phyloP scores from a whole-genome alignment of 2,113 vertebrate genomes.

The Oryzias woworae region DNA sequence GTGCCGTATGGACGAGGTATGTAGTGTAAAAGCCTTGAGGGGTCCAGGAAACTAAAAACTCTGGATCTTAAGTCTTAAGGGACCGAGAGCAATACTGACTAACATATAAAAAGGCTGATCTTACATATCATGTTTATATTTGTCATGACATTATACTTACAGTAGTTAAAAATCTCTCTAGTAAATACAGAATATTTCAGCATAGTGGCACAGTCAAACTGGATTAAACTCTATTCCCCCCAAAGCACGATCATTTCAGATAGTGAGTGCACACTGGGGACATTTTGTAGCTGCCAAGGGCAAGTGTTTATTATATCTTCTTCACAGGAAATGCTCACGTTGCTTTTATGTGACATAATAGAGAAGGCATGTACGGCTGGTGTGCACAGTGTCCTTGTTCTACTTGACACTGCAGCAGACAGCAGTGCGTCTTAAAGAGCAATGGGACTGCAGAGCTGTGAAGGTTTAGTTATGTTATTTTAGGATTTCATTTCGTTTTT shows the following conservation, averaged over 20 bases:
- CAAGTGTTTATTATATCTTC: slow-evolving; percentile 40
- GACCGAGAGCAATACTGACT: no score
- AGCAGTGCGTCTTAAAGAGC: slow-evolving; percentile 13
- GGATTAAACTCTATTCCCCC: slow-evolving; percentile 17
- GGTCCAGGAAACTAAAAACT: no score
- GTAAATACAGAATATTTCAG: slow-evolving; percentile 9
- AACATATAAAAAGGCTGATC: no score
- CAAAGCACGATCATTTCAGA: slow-evolving; percentile 18
- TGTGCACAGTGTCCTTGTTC: slow-evolving; percentile 45
- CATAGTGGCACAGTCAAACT: slow-evolving; percentile 11
- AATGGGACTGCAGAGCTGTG: slow-evolving; percentile 1
- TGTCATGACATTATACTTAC: neutral
- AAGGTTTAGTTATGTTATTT: neutral
- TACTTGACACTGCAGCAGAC: slow-evolving; percentile 48
- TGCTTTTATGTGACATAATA: slow-evolving; percentile 42
- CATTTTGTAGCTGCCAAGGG: slow-evolving; percentile 48
- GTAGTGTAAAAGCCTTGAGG: no score
- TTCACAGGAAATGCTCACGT: slow-evolving; percentile 22
- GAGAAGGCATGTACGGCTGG: slow-evolving; percentile 44
- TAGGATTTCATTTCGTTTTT: no score
- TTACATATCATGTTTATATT: no score
- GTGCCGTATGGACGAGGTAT: no score
- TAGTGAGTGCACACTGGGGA: slow-evolving; percentile 17
- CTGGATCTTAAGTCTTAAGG: no score
- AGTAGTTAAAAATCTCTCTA: no score